Base-by-base conservation (phyloP, 2,797 vertebrate genomes). In the Lateolabrax maculatus region DNA sequence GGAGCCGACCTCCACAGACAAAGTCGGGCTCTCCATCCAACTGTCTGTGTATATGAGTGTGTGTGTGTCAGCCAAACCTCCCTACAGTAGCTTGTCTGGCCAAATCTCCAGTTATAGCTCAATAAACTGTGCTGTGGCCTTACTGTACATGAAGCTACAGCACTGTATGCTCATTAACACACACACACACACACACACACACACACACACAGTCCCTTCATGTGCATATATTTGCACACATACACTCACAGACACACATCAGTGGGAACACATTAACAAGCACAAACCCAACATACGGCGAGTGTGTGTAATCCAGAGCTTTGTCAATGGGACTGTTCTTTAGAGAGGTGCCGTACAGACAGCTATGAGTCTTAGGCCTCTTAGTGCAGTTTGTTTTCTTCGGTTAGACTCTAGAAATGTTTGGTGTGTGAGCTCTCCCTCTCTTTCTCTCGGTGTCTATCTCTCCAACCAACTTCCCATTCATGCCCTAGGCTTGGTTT, bases 401-500 rank as follows among this genome's bases (percentile, higher is more conserved):
- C 81, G 76, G 71, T 70, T 66, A 57, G 37, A 61, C 73, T 84
- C 75, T 71, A 67, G 75, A 90, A 76, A 7, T 52, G 0, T 37
- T 69, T 85, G 72, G 52, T 71, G 73, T 72, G 39, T 75, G 80
- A 84, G 78, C 73, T 69, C 71, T 79, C 56, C 36, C 53, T 25
- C 29, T 52, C 66, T 25, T 41, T 44, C 25, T 73, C 36, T 60
- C 69, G 60, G 13, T 37, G 46, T 74, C 70, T 37, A 21, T 78
- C 49, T 67, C 61, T 39, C 71, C 9, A 0, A 56, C 69, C 68
- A 9, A 73, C 83, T 86, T 84, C 84, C 81, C 79, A 79, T 88
- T 87, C 87, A 88, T 72, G 36, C 80, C 46, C 19, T 37, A n/a
- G 44, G 29, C 68, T 86, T 57, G 65, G 60, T 84, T 89, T 80